phyloP scores from a whole-genome alignment of 2,797 vertebrate genomes.

The Buceros bicornis region DNA sequence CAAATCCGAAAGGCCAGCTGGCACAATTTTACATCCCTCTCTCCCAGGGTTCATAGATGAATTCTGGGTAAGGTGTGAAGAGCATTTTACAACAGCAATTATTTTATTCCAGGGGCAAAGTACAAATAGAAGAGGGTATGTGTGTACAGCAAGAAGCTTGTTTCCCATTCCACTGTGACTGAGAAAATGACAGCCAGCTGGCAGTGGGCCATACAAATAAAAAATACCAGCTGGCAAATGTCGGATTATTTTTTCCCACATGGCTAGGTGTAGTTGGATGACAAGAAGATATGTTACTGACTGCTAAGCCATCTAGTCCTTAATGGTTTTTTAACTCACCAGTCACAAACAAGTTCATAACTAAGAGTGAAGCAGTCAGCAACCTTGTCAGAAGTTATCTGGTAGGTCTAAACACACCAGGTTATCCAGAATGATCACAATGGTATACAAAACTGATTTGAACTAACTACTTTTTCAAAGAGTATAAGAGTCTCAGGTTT shows the following conservation, averaged over 20 bases:
- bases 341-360: not conserved
- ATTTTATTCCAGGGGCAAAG: slow-evolving; percentile 67
- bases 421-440: not conserved
- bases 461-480: not conserved
- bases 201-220: slow-evolving; percentile 40
- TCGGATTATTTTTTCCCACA: slow-evolving; percentile 36
- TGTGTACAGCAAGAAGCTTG: slow-evolving; percentile 56
- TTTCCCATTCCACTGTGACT: slow-evolving; percentile 62
- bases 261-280: slow-evolving; percentile 40
- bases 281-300: slow-evolving; percentile 45
- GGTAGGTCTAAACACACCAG: not conserved
- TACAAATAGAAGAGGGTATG: slow-evolving; percentile 57
- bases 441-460: not conserved
- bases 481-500: not conserved
- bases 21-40: not conserved
- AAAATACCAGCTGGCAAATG: slow-evolving; percentile 62
- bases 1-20: slow-evolving; percentile 50
- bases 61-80: slow-evolving; percentile 29
- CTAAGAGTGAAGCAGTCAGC: not conserved
- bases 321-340: slow-evolving; percentile 35
- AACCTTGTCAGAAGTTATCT: not conserved
- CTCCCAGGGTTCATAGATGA: slow-evolving; percentile 15
- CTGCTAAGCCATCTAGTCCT: slow-evolving; percentile 25
- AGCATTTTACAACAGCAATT: slow-evolving; percentile 65
- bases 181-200: slow-evolving; percentile 44